Evolutionary conservation across 2,888 invertebrate species (phyloP), one percentile per base, ranked within the genome.

Genomic region (Amphipoea lucens): DNA sequence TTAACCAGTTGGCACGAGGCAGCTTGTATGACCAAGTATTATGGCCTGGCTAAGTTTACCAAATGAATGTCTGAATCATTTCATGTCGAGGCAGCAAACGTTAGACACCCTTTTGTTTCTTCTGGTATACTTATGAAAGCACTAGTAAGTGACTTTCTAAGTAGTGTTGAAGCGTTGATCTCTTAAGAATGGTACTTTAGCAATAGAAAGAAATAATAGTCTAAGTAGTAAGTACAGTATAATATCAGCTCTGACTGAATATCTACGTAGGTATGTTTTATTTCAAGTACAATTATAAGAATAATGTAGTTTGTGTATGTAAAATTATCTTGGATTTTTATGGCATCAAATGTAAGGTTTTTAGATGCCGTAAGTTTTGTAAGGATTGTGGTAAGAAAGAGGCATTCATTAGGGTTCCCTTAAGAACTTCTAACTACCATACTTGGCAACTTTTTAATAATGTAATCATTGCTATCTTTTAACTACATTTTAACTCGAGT

Each of bases 111-210:
- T 75, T n/a, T 80, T 80, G 77, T 74, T 63, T 78, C 81, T 83
- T 81, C 79, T 82, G 82, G 74, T 82, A 71, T 71, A 87, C 83
- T 79, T 86, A 78, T 85, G 78, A 82, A 77, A 72, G 57, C 69
- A 72, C 74, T 76, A 76, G 40, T 60, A 12, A 77, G 79, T 80
- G 77, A 57, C 48, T 80, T 72, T 82, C 74, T 86, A 82, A 81
- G 86, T 83, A 63, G 70, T 80, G 83, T 85, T 75, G 86, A 86
- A 89, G 89, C 88, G 90, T 89, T 94, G 95, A 94, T 95, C 94
- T 95, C 95, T 92, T 91, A 91, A 85, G 90, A 92, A 93, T 91
- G 92, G 92, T 94, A 93, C 92, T 93, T 89, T 89, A 89, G 89
- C 82, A 67, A 85, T 89, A 87, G 83, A 87, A 78, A 81, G 71